Conservation (phyloP, 2,888 invertebrate genomes). For the Cerastis leucographa region DNA sequence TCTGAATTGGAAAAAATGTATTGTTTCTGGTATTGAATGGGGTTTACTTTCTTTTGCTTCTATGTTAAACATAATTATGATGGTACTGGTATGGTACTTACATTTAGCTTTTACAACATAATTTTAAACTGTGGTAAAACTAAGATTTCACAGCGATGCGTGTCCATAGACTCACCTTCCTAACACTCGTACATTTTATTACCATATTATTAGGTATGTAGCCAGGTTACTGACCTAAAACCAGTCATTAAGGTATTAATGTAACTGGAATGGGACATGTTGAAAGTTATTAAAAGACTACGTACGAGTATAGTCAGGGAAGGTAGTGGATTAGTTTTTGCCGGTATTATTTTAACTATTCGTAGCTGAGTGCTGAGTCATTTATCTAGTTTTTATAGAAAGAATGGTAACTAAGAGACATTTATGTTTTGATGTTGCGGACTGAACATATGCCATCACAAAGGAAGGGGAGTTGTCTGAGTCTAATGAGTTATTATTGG, state of each 20-base stretch:
- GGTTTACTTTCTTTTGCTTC: neutral
- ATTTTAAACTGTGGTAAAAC: neutral
- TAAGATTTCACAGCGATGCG: neutral
- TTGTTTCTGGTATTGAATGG: too few relatives aligned
- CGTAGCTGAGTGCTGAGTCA: neutral
- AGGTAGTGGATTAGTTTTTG: neutral
- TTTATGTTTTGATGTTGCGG: neutral
- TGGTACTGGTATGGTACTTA: neutral
- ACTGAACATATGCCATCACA: neutral
- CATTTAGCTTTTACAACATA: neutral
- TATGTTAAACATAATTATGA: neutral
- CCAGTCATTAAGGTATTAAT: neutral
- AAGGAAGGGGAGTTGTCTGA: neutral
- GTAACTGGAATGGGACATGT: neutral
- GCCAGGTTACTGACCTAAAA: constrained; percentile 13
- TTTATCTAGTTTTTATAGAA: neutral
- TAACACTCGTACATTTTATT: neutral
- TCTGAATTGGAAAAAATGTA: neutral
- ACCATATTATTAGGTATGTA: constrained; percentile 2
- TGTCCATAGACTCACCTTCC: neutral
- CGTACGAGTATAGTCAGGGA: neutral
- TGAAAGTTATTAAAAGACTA: neutral
- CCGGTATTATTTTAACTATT: too few relatives aligned
- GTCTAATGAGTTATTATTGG: neutral
- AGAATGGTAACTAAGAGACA: neutral